Percentiles rank a stretch among this genome's conserved stretches.
phyloP scores from a whole-genome alignment of 2,888 invertebrate genomes.

The Ganaspis brasiliensis region DNA sequence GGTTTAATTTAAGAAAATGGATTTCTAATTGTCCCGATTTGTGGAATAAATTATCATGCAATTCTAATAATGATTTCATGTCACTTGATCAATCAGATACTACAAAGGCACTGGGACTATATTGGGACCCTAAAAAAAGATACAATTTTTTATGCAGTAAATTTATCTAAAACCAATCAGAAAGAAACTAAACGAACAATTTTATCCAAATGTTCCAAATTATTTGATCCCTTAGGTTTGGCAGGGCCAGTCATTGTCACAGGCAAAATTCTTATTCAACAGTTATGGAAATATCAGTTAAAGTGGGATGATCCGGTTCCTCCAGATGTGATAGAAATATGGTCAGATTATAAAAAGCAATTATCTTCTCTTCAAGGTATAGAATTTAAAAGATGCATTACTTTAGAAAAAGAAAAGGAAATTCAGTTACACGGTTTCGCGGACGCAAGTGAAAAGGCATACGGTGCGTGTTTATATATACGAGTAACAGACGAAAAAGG shows the following conservation, averaged over 20 bases:
- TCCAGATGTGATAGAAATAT: neutral
- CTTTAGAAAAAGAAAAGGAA: neutral
- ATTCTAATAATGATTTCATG: neutral
- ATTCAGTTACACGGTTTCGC: constrained; percentile 12
- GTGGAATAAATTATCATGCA: neutral
- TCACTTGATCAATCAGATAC: constrained; percentile 6
- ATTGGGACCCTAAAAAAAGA: constrained; percentile 31
- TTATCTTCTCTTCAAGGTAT: neutral
- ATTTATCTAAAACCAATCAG: neutral
- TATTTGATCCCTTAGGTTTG: constrained; percentile 38
- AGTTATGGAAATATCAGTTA: neutral
- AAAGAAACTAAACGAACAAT: neutral
- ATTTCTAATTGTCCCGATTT: constrained; percentile 17
- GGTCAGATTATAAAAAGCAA: too few relatives aligned
- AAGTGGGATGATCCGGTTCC: neutral
- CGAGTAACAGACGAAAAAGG: neutral
- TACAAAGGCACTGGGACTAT: constrained; percentile 25
- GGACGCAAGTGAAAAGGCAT: constrained; percentile 20
- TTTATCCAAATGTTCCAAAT: constrained; percentile 12
- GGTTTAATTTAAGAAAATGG: too few relatives aligned
- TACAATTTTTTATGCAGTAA: neutral
- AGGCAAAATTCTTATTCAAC: constrained; percentile 9
- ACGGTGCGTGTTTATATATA: constrained; percentile 22
- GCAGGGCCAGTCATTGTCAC: constrained; percentile 30
- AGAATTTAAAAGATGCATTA: neutral